phyloP scores from a whole-genome alignment of 2,113 vertebrate genomes.

The Dipodomys stephensi region DNA sequence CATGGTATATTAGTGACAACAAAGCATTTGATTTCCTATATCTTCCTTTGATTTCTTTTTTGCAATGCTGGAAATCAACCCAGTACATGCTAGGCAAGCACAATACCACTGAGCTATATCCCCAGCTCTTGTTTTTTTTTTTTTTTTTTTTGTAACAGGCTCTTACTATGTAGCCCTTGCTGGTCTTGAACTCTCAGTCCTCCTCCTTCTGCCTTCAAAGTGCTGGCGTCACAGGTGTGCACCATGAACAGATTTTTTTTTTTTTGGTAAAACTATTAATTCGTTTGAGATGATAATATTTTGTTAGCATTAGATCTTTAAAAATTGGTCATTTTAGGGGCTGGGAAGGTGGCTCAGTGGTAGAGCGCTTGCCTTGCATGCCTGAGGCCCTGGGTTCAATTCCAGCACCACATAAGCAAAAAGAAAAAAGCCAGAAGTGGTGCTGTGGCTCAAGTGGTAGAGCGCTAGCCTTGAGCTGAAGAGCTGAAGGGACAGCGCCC shows the following conservation, averaged over 20 bases:
- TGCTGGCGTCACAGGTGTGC: neutral
- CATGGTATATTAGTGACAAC: constrained; percentile 90
- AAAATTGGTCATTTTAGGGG: constrained; percentile 11
- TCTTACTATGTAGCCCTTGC: neutral
- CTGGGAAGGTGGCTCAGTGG: too few relatives aligned
- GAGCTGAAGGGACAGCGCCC: too few relatives aligned
- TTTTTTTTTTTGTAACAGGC: neutral
- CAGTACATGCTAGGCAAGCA: neutral
- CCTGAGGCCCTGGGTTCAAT: too few relatives aligned
- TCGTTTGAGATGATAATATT: constrained; percentile 37
- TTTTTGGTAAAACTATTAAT: constrained; percentile 24
- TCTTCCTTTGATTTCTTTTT: neutral
- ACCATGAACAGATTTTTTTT: neutral
- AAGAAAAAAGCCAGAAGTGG: too few relatives aligned
- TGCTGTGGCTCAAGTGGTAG: too few relatives aligned
- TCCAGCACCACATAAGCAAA: too few relatives aligned
- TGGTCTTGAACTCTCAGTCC: neutral
- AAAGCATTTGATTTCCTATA: constrained; percentile 33
- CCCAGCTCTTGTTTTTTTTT: neutral
- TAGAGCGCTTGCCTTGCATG: too few relatives aligned
- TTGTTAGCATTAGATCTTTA: neutral
- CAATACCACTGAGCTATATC: neutral
- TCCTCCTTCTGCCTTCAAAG: neutral
- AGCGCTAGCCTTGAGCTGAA: too few relatives aligned
- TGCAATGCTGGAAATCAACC: neutral